phyloP scores from a whole-genome alignment of 1,140 invertebrate species.

The Panonychus citri region DNA sequence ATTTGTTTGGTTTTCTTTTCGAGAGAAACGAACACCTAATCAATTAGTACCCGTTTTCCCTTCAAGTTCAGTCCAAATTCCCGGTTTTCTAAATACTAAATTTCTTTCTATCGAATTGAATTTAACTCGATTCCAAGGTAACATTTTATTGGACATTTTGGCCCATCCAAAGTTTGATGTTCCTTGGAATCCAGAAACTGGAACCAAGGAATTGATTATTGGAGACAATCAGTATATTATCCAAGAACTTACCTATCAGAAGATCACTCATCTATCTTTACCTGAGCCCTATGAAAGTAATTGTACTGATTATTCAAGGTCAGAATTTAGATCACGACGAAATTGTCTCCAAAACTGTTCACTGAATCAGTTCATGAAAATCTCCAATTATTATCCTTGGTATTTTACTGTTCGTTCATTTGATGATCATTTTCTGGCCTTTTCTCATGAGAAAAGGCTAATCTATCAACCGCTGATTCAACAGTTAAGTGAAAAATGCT shows the following conservation, averaged over 20 bases:
- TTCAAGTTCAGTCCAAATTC: background rate
- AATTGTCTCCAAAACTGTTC: background rate
- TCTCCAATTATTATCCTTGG: background rate
- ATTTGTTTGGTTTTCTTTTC: background rate
- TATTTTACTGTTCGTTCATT: background rate
- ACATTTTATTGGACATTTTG: background rate
- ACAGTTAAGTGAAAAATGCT: background rate
- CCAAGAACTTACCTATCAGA: background rate
- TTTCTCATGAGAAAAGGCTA: background rate
- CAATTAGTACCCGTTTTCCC: background rate
- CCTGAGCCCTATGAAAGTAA: background rate
- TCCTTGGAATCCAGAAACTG: background rate
- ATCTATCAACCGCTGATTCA: background rate
- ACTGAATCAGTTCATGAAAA: background rate
- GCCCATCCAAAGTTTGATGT: background rate
- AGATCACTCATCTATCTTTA: background rate
- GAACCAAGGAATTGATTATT: background rate
- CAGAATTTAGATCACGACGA: background rate
- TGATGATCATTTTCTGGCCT: background rate
- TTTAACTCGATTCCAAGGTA: background rate
- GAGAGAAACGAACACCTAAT: background rate
- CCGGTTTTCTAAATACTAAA: background rate
- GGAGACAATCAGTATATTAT: background rate
- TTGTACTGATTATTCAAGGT: background rate
- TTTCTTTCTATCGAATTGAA: background rate